These are phyloP conservation scores for Scylla paramamosain DNA, from an alignment of 1,140 invertebrate species.

Conservation along the genomic window DNA sequence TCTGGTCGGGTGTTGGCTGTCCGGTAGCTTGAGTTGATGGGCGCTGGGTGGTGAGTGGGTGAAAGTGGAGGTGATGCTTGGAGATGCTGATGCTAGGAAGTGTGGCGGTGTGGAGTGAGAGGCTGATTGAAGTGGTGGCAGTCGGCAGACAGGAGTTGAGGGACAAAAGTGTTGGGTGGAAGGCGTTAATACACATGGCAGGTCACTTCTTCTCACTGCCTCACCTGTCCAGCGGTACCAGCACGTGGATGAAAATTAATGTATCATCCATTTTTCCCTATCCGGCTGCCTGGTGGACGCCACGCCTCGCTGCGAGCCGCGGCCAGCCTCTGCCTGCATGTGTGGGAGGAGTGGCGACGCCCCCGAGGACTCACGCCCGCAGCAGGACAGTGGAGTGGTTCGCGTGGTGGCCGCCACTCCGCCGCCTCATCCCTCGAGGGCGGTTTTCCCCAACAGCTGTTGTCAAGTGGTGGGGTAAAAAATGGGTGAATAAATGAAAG, in stretches of 20 bases:
- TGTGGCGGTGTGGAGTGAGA: neutral
- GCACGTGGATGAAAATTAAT: no score
- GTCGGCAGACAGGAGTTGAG: neutral
- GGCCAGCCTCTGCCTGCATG: neutral
- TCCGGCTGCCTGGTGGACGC: no score
- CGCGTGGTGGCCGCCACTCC: neutral
- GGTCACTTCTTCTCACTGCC: no score
- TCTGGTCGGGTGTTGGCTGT: no score
- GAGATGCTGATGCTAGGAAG: neutral
- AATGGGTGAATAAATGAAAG: neutral
- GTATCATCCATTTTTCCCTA: no score
- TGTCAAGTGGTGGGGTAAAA: slow-evolving; percentile 20
- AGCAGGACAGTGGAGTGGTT: neutral
- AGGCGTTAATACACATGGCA: no score
- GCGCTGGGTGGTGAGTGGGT: neutral
- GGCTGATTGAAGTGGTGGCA: neutral
- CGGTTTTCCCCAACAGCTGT: slow-evolving; percentile 11
- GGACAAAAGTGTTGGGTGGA: neutral
- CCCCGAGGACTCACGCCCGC: neutral
- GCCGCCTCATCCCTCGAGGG: neutral
- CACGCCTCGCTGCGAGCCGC: no score
- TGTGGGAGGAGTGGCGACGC: neutral
- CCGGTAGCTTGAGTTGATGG: no score
- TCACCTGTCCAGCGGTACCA: no score
- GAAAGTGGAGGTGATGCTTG: neutral